phyloP scores from a whole-genome alignment of 1,140 invertebrate species.

The Calephelis nemesis region DNA sequence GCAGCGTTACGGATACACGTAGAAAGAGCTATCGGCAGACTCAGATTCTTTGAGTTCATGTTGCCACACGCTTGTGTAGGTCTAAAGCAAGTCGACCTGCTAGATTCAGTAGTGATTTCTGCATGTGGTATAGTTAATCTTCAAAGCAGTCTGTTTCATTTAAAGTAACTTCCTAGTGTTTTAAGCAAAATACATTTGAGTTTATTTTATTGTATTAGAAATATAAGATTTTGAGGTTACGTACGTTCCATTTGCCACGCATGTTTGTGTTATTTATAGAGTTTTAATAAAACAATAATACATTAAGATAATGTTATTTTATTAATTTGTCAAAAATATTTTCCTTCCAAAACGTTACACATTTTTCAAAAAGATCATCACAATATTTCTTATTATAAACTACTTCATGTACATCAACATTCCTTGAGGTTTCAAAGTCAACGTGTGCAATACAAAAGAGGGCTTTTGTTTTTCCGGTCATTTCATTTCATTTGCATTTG shows the following conservation, averaged over 20 bases:
- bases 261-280: background rate
- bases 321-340: conserved; percentile 10
- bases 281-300: conserved; percentile 7
- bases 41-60: conserved; percentile 2
- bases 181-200: no score
- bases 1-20: conserved; percentile 16
- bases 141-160: no score
- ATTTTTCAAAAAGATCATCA: background rate
- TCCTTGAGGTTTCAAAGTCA: no score
- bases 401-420: background rate
- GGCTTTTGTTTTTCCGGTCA: conserved; percentile 5
- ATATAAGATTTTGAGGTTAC: no score
- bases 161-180: no score
- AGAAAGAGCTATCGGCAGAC: conserved; percentile 9
- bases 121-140: no score
- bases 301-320: conserved; percentile 9
- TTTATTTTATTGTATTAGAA: no score
- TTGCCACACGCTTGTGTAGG: conserved; percentile 11
- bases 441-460: background rate
- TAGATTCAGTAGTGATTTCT: no score
- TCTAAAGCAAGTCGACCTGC: background rate
- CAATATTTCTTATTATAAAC: conserved; percentile 10
- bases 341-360: no score
- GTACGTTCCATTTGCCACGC: background rate
- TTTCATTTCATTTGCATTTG: background rate